phyloP scores from a whole-genome alignment of 2,888 invertebrate species.

The Polietes domitor region DNA sequence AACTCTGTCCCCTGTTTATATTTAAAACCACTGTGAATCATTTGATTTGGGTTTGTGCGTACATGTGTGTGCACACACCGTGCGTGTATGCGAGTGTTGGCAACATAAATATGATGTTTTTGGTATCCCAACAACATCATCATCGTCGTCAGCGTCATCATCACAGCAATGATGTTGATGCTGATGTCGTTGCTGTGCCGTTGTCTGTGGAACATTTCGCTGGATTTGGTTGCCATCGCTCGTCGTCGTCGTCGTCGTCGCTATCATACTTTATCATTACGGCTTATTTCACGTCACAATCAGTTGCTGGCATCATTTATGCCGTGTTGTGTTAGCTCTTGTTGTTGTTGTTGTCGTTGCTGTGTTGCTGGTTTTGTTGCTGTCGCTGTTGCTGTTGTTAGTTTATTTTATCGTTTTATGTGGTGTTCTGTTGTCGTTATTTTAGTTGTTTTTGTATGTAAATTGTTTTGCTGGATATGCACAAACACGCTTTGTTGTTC shows the following conservation, averaged over 20 bases:
- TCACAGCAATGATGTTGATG: conserved; percentile 21
- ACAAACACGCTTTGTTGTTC: conserved; percentile 59
- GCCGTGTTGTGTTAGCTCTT: conserved; percentile 68
- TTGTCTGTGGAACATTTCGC: conserved; percentile 4
- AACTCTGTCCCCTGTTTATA: too few relatives aligned
- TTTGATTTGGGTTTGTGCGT: conserved; percentile 13
- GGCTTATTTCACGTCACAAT: conserved; percentile 79
- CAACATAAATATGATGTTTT: conserved; percentile 23
- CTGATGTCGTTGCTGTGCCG: background rate
- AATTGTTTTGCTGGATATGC: conserved; percentile 64
- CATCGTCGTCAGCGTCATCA: background rate
- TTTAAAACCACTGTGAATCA: too few relatives aligned
- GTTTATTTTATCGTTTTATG: conserved; percentile 38
- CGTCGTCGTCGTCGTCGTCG: background rate
- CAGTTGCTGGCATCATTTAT: conserved; percentile 77
- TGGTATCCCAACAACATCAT: conserved; percentile 4
- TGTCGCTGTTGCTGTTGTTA: conserved; percentile 44
- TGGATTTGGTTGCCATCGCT: conserved; percentile 24
- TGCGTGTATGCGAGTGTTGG: background rate
- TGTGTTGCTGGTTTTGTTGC: conserved; percentile 66
- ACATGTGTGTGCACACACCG: conserved; percentile 19
- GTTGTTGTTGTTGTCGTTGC: conserved; percentile 39
- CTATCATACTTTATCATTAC: conserved; percentile 76
- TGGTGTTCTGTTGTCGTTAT: conserved; percentile 65
- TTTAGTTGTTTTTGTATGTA: conserved; percentile 58